These are phyloP conservation scores for Spialia ferax DNA, from an alignment of 2,888 invertebrate species.

Conservation along the genomic window DNA sequence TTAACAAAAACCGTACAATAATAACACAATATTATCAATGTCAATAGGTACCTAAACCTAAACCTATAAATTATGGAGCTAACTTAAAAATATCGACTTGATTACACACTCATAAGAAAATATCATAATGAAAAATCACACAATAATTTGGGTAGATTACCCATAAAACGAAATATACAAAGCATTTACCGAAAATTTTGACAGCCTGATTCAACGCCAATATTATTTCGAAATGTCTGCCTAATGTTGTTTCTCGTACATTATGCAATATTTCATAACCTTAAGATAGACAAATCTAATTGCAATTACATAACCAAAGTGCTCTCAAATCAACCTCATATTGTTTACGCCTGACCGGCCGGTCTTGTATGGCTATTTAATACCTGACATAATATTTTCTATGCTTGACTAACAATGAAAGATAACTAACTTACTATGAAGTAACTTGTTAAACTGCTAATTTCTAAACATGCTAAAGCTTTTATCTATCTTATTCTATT, in stretches of 20 bases:
- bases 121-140: not conserved
- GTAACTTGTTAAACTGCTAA: constrained; percentile 10
- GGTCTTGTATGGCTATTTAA: constrained; percentile 25
- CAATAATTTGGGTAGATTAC: not conserved
- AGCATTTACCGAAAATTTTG: not conserved
- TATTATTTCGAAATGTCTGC: constrained; percentile 9
- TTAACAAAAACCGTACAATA: no score
- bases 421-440: constrained; percentile 51
- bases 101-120: no score
- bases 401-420: constrained; percentile 56
- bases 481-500: constrained; percentile 10
- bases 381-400: constrained; percentile 54
- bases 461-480: constrained; percentile 13
- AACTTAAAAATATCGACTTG: no score
- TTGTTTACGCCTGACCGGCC: constrained; percentile 37
- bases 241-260: constrained; percentile 13
- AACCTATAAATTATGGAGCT: no score
- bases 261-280: constrained; percentile 41
- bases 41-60: no score
- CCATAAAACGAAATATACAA: not conserved
- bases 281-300: constrained; percentile 50
- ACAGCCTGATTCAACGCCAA: not conserved
- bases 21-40: no score
- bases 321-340: constrained; percentile 42
- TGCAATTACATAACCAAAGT: constrained; percentile 43